phyloP scores from a whole-genome alignment of 2,888 invertebrate species.

The Cosmia trapezina region DNA sequence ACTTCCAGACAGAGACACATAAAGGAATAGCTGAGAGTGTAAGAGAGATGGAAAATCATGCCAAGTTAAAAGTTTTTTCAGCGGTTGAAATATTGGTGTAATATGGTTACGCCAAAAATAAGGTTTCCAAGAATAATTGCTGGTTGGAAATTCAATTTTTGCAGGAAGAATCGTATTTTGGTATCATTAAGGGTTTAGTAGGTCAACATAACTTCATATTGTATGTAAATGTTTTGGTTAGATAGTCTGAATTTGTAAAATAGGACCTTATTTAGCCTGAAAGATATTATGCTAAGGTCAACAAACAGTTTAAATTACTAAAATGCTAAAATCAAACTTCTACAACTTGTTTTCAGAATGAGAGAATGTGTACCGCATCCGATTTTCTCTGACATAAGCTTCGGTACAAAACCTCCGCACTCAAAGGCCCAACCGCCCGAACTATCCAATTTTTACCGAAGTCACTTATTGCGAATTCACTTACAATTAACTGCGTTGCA shows the following conservation, averaged over 20 bases:
- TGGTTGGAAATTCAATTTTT: slow-evolving; percentile 10
- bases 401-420: background rate
- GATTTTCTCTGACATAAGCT: background rate
- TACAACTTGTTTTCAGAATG: background rate
- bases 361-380: background rate
- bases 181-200: background rate
- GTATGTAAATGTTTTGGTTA: background rate
- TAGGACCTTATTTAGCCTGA: too few species aligned
- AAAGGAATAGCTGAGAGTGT: background rate
- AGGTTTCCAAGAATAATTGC: slow-evolving; percentile 28
- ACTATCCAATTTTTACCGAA: slow-evolving; percentile 57
- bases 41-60: slow-evolving; percentile 22
- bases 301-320: background rate
- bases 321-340: background rate
- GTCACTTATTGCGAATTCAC: slow-evolving; percentile 61
- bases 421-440: slow-evolving; percentile 15
- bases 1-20: slow-evolving; percentile 51
- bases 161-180: background rate
- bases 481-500: slow-evolving; percentile 65
- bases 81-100: slow-evolving; percentile 38
- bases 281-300: background rate
- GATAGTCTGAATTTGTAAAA: background rate
- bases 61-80: slow-evolving; percentile 41
- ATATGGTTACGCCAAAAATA: slow-evolving; percentile 35
- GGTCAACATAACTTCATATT: background rate